Evolutionary conservation across 2,113 vertebrate species (phyloP).

Genomic region (Sturnus vulgaris): DNA sequence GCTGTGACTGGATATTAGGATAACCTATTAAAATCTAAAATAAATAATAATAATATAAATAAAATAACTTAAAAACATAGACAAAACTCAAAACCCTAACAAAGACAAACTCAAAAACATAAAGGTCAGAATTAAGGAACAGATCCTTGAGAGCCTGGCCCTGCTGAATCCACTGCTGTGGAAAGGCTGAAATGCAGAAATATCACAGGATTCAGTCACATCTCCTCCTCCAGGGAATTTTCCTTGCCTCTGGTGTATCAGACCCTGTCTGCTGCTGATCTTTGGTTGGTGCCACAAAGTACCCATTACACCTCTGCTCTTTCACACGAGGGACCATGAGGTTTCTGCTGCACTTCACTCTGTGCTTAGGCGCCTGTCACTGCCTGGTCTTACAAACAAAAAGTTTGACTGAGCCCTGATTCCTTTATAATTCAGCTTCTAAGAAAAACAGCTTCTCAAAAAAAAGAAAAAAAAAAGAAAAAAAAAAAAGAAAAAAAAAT

Average conservation of each 20-base stretch:
- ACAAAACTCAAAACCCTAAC: no score
- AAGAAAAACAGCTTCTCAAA: background rate
- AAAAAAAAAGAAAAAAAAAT: background rate
- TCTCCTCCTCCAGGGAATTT: background rate
- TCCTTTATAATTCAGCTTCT: fast-evolving
- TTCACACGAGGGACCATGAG: fast-evolving
- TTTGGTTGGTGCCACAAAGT: background rate
- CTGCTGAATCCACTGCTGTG: background rate
- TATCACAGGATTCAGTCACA: background rate
- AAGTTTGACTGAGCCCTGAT: background rate
- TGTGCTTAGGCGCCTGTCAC: background rate
- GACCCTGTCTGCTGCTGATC: background rate
- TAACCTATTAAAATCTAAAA: background rate
- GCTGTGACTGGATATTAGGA: background rate
- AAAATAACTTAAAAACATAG: no score
- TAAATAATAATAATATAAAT: no score
- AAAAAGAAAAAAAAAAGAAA: background rate
- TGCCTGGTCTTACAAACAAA: background rate
- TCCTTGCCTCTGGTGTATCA: background rate
- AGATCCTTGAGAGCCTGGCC: background rate
- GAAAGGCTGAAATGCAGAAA: background rate
- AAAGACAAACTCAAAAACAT: background rate
- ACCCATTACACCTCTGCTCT: background rate
- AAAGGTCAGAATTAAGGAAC: background rate
- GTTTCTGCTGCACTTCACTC: background rate